Percentiles rank a stretch among this genome's conserved stretches.
Evolutionary conservation across 2,888 invertebrate species (phyloP).

Genomic region (Monopis laevigella): DNA sequence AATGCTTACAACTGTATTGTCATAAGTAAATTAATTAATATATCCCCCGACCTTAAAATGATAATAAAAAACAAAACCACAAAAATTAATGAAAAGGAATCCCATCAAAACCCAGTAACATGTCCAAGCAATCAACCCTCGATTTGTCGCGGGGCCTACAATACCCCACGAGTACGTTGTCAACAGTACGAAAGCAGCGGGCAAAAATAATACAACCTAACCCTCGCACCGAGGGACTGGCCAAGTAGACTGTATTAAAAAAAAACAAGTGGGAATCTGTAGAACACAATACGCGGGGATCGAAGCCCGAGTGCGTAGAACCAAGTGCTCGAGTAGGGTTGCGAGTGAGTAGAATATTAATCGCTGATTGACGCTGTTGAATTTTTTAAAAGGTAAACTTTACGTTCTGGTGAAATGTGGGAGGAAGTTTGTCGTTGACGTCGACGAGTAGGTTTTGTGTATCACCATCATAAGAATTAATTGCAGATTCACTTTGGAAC

Average conservation of each 20-base stretch:
- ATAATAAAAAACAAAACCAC: conserved; percentile 3
- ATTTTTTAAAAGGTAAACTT: conserved; percentile 8
- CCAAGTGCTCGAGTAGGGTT: conserved; percentile 33
- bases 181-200: conserved; percentile 53
- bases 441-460: too few species aligned
- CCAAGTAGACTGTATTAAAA: neutral
- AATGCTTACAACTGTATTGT: too few species aligned
- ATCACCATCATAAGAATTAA: too few species aligned
- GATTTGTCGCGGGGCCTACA: conserved; percentile 1
- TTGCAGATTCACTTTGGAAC: too few species aligned
- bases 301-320: conserved; percentile 1
- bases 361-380: conserved; percentile 18
- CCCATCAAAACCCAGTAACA: conserved; percentile 3
- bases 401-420: too few species aligned
- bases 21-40: too few species aligned
- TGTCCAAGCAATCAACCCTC: conserved; percentile 7
- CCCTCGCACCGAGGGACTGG: conserved; percentile 29
- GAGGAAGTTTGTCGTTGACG: too few species aligned
- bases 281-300: neutral
- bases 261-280: neutral
- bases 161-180: conserved; percentile 25
- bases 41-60: too few species aligned
- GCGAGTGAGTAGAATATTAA: conserved; percentile 48
- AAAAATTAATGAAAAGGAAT: conserved; percentile 6
- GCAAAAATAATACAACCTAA: conserved; percentile 57